These are phyloP conservation scores for Emydoidea blandingii DNA, from an alignment of 2,797 vertebrate species.

Conservation along the genomic window DNA sequence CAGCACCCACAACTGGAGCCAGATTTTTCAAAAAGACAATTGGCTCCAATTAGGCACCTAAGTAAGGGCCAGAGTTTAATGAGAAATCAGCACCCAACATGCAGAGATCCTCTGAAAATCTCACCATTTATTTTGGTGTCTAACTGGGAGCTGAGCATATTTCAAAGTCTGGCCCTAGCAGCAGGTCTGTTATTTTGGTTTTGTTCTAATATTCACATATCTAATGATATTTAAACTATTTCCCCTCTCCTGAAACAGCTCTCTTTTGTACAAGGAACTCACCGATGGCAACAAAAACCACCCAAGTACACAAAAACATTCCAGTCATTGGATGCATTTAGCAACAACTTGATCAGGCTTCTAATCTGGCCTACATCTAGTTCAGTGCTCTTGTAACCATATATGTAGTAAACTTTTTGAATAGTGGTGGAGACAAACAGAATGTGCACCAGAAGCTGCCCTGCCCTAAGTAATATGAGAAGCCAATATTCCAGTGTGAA, in stretches of 20 bases:
- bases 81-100: background rate
- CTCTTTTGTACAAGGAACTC: constrained; percentile 37
- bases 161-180: background rate
- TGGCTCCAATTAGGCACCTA: background rate
- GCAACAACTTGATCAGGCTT: constrained; percentile 36
- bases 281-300: constrained; percentile 4
- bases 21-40: background rate
- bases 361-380: constrained; percentile 70
- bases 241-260: background rate
- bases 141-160: background rate
- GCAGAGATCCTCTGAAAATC: background rate
- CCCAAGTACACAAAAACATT: background rate
- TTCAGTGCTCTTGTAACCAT: constrained; percentile 56
- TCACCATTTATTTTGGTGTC: background rate
- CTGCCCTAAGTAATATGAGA: constrained; percentile 54
- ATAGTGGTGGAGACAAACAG: constrained; percentile 57
- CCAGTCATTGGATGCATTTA: background rate
- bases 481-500: constrained; percentile 57
- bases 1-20: background rate
- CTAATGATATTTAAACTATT: background rate
- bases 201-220: background rate
- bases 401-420: constrained; percentile 30
- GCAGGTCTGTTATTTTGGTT: background rate
- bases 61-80: background rate
- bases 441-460: constrained; percentile 31